Percentiles rank a stretch among this genome's conserved stretches.
Conservation (phyloP, 1,140 invertebrate species). For the Tribolium madens region DNA sequence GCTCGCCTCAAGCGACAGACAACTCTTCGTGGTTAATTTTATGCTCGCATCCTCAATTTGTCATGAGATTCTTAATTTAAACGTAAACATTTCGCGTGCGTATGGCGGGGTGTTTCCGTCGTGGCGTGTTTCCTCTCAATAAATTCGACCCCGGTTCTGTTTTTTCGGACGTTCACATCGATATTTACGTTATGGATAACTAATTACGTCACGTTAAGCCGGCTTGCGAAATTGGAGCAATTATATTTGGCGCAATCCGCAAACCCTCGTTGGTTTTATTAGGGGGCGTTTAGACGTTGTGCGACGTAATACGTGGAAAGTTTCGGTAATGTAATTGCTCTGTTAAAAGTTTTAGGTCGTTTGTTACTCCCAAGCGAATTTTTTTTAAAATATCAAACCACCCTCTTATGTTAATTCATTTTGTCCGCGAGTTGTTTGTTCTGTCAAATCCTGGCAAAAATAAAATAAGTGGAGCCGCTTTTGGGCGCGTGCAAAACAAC, state of each 20-base stretch:
- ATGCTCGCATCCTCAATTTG: conserved; percentile 32
- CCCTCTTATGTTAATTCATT: not conserved
- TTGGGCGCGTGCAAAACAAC: conserved; percentile 12
- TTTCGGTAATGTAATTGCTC: conserved; percentile 14
- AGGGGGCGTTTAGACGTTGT: not conserved
- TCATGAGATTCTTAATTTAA: conserved; percentile 31
- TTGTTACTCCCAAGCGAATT: not conserved
- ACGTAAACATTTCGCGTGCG: conserved; percentile 28
- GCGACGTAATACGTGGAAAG: not conserved
- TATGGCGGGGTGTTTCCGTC: not conserved
- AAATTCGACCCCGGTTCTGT: not conserved
- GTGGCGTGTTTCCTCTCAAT: conserved; percentile 2
- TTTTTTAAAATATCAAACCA: not conserved
- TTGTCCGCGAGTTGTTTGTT: not conserved
- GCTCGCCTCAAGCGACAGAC: not conserved
- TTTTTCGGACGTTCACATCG: not conserved
- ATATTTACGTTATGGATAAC: not conserved
- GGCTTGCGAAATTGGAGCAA: not conserved
- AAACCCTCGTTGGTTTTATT: not conserved
- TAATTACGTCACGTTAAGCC: no score
- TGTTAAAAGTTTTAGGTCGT: conserved; percentile 1
- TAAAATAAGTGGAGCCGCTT: not conserved
- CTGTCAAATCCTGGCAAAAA: not conserved
- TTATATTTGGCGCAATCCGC: conserved; percentile 3
- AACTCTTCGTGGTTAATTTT: conserved; percentile 19